A percentile compares a stretch with the other conserved stretches of the same genome.
phyloP scores from a whole-genome alignment of 2,797 vertebrate species.

The Rhinatrema bivittatum region DNA sequence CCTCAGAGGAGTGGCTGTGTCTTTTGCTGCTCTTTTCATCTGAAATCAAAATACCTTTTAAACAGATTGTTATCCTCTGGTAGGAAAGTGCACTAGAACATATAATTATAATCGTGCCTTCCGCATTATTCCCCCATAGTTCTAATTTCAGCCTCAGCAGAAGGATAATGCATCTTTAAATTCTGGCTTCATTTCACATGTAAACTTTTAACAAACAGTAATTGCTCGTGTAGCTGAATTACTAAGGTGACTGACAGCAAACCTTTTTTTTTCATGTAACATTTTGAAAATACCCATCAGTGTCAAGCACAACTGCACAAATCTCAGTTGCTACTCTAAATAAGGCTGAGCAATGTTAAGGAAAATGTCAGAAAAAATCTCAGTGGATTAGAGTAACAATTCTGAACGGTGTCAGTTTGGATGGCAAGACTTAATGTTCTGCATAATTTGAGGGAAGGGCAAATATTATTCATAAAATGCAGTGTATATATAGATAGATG shows the following conservation, averaged over 20 bases:
- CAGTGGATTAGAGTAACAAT: conserved; percentile 53
- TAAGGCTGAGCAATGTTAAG: conserved; percentile 58
- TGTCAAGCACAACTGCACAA: conserved; percentile 62
- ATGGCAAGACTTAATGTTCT: conserved; percentile 35
- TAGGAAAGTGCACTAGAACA: neutral
- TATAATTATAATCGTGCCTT: neutral
- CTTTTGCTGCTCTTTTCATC: conserved; percentile 24
- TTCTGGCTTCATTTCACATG: conserved; percentile 41
- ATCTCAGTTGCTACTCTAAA: conserved; percentile 65
- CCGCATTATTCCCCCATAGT: neutral
- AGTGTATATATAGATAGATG: conserved; percentile 26
- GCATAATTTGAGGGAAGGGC: conserved; percentile 41
- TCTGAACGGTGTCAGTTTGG: conserved; percentile 44
- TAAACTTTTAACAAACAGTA: conserved; percentile 49
- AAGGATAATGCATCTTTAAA: conserved; percentile 17
- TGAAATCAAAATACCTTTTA: conserved; percentile 39
- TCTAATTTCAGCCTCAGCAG: neutral
- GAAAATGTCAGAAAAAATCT: conserved; percentile 57
- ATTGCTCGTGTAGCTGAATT: conserved; percentile 16
- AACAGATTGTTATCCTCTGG: conserved; percentile 16
- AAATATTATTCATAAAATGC: conserved; percentile 30
- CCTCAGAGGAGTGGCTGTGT: conserved; percentile 30
- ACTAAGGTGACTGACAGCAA: conserved; percentile 38
- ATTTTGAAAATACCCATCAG: conserved; percentile 74
- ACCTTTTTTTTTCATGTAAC: conserved; percentile 48